Evolutionary conservation across 2,888 invertebrate genomes (phyloP), one percentile per base, ranked within the genome.

Genomic region (Nymphalis polychloros): DNA sequence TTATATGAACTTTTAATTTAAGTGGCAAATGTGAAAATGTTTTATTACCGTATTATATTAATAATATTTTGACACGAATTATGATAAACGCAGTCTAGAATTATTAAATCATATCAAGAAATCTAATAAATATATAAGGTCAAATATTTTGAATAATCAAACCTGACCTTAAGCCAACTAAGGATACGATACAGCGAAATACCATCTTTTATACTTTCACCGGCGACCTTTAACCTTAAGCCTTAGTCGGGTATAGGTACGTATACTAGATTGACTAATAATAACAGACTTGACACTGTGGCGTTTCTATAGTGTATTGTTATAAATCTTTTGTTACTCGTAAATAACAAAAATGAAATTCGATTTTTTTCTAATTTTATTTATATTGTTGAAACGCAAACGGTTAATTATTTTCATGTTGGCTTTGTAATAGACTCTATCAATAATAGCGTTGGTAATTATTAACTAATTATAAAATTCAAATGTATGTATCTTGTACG

Each of bases 151-250:
- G 27, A 41, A 63, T 67, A 59, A 27, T 31, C 49, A 46, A 27
- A 17, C n/a, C n/a, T 67, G 57, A 67, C 67, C 67, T 67, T 67
- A 55, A 57, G 49, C 35, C 46, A 46, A 63, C 52, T 63, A 47
- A 64, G 47, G 27, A 17, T 48, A 16, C 23, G 46, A 67, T 61
- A 53, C 27, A 65, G 67, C 65, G 69, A 73, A 73, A 73, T 73
- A 68, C 57, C 65, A 67, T 70, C 68, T 67, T 61, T 53, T 62
- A 60, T 64, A 70, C 73, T 67, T 65, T 71, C 68, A 74, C 71
- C 63, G 52, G 53, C 63, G 70, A 74, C 74, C 71, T 74, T 68
- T 74, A 31, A 48, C 10, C 47, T 48, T 60, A 41, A 47, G 52
- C 13, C 50, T 20, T 60, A 46, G 41, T 50, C 27, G 27, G 27